phyloP scores from a whole-genome alignment of 2,113 vertebrate genomes.

The Acinonyx jubatus region DNA sequence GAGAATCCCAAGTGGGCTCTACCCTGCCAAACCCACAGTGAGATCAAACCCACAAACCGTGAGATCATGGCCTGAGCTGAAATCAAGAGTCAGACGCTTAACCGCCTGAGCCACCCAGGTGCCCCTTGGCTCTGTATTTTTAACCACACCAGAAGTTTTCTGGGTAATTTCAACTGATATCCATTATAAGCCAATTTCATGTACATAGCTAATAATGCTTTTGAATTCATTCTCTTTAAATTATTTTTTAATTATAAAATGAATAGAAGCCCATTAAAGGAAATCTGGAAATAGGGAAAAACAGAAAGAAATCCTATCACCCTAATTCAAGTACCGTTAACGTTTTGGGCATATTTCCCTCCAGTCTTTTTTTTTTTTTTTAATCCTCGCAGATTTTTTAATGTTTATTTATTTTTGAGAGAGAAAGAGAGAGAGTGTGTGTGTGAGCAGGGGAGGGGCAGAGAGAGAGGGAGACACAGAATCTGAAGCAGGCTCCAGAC shows the following conservation, averaged over 20 bases:
- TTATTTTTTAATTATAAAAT: constrained; percentile 12
- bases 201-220: neutral
- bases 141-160: neutral
- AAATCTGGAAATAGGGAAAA: constrained; percentile 29
- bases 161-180: neutral
- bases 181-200: neutral
- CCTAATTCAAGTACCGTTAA: neutral
- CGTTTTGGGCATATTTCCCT: neutral
- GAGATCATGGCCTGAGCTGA: too few species aligned
- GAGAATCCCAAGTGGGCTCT: too few species aligned
- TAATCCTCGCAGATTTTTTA: neutral
- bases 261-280: neutral
- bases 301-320: neutral
- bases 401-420: too few species aligned
- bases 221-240: neutral
- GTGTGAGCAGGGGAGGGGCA: too few species aligned
- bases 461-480: too few species aligned
- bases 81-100: too few species aligned
- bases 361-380: neutral
- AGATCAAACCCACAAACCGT: too few species aligned
- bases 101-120: too few species aligned
- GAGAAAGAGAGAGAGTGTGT: too few species aligned
- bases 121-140: neutral
- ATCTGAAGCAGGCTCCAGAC: too few species aligned
- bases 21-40: too few species aligned